These are phyloP conservation scores for Oreotrochilus melanogaster DNA, from an alignment of 2,113 vertebrate genomes.

Conservation along the genomic window DNA sequence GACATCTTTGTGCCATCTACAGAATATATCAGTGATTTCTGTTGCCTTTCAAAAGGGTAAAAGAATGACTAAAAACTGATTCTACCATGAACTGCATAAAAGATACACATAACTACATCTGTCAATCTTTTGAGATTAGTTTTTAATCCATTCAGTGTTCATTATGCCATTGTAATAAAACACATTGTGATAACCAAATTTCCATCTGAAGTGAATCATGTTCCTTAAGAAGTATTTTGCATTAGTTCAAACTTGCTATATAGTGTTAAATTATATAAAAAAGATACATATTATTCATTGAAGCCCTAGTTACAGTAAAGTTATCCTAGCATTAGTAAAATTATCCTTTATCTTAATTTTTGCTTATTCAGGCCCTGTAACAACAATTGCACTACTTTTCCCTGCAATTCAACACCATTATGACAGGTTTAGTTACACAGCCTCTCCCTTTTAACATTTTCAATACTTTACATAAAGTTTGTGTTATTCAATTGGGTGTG, in stretches of 20 bases:
- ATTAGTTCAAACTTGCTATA: not conserved
- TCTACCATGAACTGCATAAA: not conserved
- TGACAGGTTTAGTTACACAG: not conserved
- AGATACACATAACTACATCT: not conserved
- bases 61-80: not conserved
- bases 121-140: not conserved
- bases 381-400: not conserved
- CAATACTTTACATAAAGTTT: not conserved
- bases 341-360: not conserved
- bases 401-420: not conserved
- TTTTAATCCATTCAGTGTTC: not conserved
- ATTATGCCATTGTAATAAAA: not conserved
- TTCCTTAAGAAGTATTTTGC: not conserved
- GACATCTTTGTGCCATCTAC: not conserved
- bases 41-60: not conserved
- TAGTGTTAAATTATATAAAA: slow-evolving; percentile 1
- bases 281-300: not conserved
- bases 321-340: not conserved
- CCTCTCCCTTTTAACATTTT: not conserved
- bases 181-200: not conserved
- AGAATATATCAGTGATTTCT: not conserved
- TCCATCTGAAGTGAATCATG: not conserved
- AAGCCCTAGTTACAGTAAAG: not conserved
- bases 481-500: not conserved
- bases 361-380: not conserved